Percentiles rank a stretch among this genome's conserved stretches.
Conservation (phyloP, 2,797 vertebrate species). For the Apogon hyalosoma region DNA sequence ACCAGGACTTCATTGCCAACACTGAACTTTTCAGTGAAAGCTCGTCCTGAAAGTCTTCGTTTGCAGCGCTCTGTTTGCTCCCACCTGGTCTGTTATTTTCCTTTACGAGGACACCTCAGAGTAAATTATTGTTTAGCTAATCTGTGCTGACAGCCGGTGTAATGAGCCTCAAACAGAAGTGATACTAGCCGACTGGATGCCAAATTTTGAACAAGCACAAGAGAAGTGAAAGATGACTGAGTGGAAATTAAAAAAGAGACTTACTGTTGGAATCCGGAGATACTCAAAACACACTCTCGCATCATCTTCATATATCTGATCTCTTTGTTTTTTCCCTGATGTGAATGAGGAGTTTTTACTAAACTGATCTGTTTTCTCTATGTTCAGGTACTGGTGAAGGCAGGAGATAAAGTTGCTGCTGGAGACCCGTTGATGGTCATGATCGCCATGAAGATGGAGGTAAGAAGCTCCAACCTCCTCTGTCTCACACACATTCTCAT, state of each 20-base stretch:
- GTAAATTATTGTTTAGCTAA: neutral
- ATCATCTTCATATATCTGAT: no score
- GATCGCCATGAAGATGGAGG: constrained; percentile 99
- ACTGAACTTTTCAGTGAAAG: no score
- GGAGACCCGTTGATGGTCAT: constrained; percentile 96
- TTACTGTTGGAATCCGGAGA: constrained; percentile 1
- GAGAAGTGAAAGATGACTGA: neutral
- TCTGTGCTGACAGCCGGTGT: neutral
- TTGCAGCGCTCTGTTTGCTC: neutral
- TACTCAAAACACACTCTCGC: neutral
- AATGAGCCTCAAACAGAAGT: constrained; percentile 5
- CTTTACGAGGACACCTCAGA: neutral
- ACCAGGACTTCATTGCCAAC: no score
- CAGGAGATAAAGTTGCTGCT: constrained; percentile 88
- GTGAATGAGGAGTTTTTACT: neutral
- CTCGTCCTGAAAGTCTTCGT: no score
- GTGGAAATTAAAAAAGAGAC: neutral
- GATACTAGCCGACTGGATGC: neutral
- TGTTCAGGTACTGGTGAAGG: constrained; percentile 93
- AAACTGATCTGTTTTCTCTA: constrained; percentile 14
- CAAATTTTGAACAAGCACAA: neutral
- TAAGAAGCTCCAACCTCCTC: constrained; percentile 62
- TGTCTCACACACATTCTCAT: neutral
- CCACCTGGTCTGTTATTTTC: neutral
- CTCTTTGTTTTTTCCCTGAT: no score